Conservation (phyloP, 64 coral and sea anemone species). For the Dendrophyllia cribrosa region DNA sequence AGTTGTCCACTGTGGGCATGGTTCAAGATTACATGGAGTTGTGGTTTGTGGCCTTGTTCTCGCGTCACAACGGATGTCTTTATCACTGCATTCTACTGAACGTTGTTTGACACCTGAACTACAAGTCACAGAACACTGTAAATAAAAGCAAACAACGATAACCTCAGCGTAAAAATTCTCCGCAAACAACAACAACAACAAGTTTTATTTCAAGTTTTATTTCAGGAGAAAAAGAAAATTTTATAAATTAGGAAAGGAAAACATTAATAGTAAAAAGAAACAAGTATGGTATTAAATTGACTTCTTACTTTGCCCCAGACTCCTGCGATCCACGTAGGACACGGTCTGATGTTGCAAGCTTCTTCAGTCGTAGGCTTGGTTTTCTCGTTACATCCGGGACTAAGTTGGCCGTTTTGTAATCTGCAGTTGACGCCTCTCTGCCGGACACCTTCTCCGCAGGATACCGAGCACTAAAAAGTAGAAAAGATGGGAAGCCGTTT, state of each 20-base stretch:
- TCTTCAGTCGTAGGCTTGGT: constrained; percentile 26
- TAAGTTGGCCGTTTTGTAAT: background rate
- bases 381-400: constrained; percentile 12
- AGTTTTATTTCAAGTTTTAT: too few relatives aligned
- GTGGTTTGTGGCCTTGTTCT: constrained; percentile 35
- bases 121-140: constrained; percentile 71
- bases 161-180: background rate
- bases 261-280: too few relatives aligned
- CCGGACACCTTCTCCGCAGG: constrained; percentile 44
- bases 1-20: constrained; percentile 62
- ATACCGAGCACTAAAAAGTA: constrained; percentile 55
- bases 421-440: constrained; percentile 23
- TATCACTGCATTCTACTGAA: constrained; percentile 22
- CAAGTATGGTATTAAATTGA: background rate
- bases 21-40: constrained; percentile 12
- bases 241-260: too few relatives aligned
- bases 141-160: background rate
- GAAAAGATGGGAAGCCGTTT: background rate
- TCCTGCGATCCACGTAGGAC: constrained; percentile 67
- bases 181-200: background rate
- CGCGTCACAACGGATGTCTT: constrained; percentile 26
- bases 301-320: constrained; percentile 65
- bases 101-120: constrained; percentile 35
- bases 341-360: constrained; percentile 38
- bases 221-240: too few relatives aligned